Evolutionary conservation across 2,113 vertebrate species (phyloP).

Genomic region (Bambusicola thoracicus): DNA sequence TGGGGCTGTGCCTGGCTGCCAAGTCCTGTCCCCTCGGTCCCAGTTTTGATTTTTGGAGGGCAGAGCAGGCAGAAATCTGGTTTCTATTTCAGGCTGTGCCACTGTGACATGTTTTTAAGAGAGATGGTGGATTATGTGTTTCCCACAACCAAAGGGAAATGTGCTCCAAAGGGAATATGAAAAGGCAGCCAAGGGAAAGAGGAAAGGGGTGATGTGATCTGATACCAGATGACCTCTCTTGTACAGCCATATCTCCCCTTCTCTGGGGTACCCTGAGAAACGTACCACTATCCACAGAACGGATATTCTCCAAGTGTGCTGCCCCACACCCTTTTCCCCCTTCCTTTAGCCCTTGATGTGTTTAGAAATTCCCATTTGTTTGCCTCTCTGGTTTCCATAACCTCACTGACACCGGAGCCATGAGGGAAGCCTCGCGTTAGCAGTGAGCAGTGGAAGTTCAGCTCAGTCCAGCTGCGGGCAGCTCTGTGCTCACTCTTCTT

Average conservation of each 20-base stretch:
- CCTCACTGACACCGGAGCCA: constrained; percentile 29
- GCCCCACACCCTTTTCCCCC: background rate
- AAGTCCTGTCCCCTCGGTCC: background rate
- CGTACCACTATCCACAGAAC: background rate
- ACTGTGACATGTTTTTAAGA: background rate
- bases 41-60: background rate
- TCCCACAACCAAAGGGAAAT: constrained; percentile 56
- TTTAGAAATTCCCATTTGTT: constrained; percentile 49
- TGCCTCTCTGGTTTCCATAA: constrained; percentile 52
- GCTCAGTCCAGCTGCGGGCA: constrained; percentile 59
- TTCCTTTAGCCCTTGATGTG: constrained; percentile 28
- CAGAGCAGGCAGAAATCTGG: background rate
- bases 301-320: constrained; percentile 29
- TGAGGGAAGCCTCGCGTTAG: constrained; percentile 10
- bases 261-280: constrained; percentile 57
- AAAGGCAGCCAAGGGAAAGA: constrained; percentile 54
- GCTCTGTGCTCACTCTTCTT: background rate
- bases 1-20: background rate
- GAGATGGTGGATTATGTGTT: background rate
- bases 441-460: constrained; percentile 48
- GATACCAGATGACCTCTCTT: constrained; percentile 54
- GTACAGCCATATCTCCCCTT: constrained; percentile 32
- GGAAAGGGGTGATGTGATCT: constrained; percentile 55
- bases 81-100: constrained; percentile 9
- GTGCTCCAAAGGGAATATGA: constrained; percentile 20